Evolutionary conservation across 2,888 invertebrate species (phyloP), one percentile per base, ranked within the genome.

Genomic region (Priocnemis perturbator): DNA sequence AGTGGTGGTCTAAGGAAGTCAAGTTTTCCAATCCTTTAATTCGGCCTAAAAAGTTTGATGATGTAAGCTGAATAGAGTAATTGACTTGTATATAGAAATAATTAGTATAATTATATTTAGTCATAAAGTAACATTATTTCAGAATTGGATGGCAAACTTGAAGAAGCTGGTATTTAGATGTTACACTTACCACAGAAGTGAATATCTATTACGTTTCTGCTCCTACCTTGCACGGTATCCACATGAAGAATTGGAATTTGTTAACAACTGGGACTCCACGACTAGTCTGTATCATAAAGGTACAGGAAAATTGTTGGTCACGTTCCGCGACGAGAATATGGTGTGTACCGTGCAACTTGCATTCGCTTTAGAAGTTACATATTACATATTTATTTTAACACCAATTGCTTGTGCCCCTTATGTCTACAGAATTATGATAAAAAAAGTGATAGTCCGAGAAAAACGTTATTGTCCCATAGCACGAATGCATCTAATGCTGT

Each of bases 281-380:
- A 94, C 94, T 50, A 94, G 94, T 71, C 89, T 94, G 63, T 94
- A 93, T 81, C 92, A 93, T 85, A 91, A 92, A 81, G 91, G 91
- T 59, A 92, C 91, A 73, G 92, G 93, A 71, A 92, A 93, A 79
- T 90, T 94, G 37, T 87, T 94, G 67, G 94, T 94, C 20, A 95
- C 95, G 73, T 94, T 95, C 89, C 91, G 94, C 59, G 94, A 94
- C 89, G 94, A 94, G 85, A 94, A 94, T 84, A 91, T 94, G 90
- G 92, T 92, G 85, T 90, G 91, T 65, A 61, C 14, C 26, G 48
- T 47, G 44, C n/a, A 45, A 3, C 57, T 59, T 19, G 5, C 20
- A 57, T 55, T n/a, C 26, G 15, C 7, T 37, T 11, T 37, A 37
- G 1, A 37, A 37, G 1, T 37, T 52, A 37, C 20, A 47, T 2